Evolutionary conservation across 2,888 invertebrate species (phyloP), one percentile per base, ranked within the genome.

Genomic region (Aporophyla nigra): DNA sequence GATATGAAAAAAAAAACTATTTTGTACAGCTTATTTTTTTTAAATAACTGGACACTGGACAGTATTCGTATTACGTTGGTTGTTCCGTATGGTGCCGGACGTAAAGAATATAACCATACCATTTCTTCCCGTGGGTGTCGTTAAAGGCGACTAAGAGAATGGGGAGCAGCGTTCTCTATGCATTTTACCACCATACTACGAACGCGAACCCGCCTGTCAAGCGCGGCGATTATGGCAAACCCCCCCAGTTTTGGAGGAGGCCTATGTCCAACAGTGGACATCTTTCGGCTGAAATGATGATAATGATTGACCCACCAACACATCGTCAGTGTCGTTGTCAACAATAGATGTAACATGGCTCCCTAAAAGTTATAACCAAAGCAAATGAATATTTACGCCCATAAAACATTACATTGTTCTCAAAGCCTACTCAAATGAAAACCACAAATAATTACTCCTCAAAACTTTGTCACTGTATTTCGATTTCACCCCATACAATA

Each of bases 401-500:
- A 78, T 58, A 71, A 71, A 62, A 71, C 43, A 70, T 40, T 1
- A 33, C 58, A 76, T 85, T 80, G 82, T 86, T 61, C 67, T 68
- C 70, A 59, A 66, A 27, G 43, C 43, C 49, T 54, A 66, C 14
- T 61, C 61, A 83, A 86, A 86, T 86, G 78, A 76, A 84, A 86
- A 84, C 79, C 72, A 76, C 67, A 84, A 82, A 87, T 86, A 87
- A 86, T 87, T 85, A 77, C 71, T 74, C 74, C 53, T 76, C 77
- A 74, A 78, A 80, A 84, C 77, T 86, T 82, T 79, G 77, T 72
- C 84, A 73, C 74, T 76, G 79, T 74, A 80, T 84, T 86, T 80
- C 69, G 71, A 80, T 84, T 76, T 77, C 78, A 82, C 83, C 85
- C 80, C 78, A 79, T 65, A 83, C 80, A 78, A 76, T 80, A 82